Conservation (phyloP, 35 echinoderm and acorn worm species). For the Diadema setosum region DNA sequence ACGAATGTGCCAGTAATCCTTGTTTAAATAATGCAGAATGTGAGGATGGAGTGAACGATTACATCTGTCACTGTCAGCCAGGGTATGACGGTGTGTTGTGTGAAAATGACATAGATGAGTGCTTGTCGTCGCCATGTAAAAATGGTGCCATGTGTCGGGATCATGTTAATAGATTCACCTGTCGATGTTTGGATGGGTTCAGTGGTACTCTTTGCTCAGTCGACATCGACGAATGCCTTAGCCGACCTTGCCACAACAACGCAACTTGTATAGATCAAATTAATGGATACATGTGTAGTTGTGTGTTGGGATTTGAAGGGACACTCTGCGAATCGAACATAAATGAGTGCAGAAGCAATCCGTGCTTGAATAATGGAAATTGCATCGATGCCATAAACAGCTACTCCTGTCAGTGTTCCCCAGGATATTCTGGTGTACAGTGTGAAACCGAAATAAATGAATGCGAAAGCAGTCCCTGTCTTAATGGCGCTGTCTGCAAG, state of each 20-base stretch:
- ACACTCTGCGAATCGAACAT: constrained; percentile 57
- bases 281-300: constrained; percentile 53
- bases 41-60: background rate
- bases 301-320: constrained; percentile 42
- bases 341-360: constrained; percentile 21
- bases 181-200: background rate
- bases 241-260: constrained; percentile 64
- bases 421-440: background rate
- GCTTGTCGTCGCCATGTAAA: constrained; percentile 35
- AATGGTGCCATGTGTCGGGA: constrained; percentile 15
- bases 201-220: background rate
- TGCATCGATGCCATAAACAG: constrained; percentile 39
- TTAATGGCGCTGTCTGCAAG: constrained; percentile 11
- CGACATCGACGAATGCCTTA: constrained; percentile 74
- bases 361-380: constrained; percentile 38
- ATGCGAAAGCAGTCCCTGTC: constrained; percentile 19
- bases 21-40: constrained; percentile 17
- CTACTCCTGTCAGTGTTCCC: constrained; percentile 27
- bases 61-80: constrained; percentile 14
- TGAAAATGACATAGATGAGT: constrained; percentile 80
- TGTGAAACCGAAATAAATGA: constrained; percentile 48
- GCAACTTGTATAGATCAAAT: constrained; percentile 45
- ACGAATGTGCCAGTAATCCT: constrained; percentile 23
- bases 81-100: constrained; percentile 64
- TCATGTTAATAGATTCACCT: background rate